These are phyloP conservation scores for Gorsachius goisagi DNA, from an alignment of 2,113 vertebrate genomes.

Conservation along the genomic window DNA sequence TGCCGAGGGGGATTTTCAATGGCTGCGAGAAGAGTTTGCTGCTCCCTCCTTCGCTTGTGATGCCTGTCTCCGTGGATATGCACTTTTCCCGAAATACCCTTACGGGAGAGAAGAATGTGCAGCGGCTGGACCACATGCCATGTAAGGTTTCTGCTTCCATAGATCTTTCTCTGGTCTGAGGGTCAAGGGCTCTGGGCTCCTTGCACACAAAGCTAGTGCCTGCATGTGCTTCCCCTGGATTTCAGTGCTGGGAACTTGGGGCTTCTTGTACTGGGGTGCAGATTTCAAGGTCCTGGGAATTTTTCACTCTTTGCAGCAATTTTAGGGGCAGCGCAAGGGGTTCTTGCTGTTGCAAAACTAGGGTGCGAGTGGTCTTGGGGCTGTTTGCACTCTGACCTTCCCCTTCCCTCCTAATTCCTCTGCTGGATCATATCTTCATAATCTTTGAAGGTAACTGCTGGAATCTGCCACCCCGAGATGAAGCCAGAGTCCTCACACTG, in stretches of 20 bases:
- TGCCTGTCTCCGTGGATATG: not conserved
- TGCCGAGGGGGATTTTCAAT: slow-evolving; percentile 2
- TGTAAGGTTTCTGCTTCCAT: slow-evolving; percentile 53
- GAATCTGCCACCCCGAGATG: not conserved
- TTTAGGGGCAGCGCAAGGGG: not conserved
- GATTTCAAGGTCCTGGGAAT: not conserved
- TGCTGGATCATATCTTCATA: not conserved
- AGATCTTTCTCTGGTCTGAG: not conserved
- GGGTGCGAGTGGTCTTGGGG: not conserved
- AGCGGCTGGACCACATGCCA: slow-evolving; percentile 41
- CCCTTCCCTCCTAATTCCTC: not conserved
- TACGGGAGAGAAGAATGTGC: slow-evolving; percentile 37
- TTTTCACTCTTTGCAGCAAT: not conserved
- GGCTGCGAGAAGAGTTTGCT: slow-evolving; percentile 43
- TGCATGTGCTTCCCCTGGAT: not conserved
- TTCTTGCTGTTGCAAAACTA: not conserved
- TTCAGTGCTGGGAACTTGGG: not conserved
- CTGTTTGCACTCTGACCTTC: not conserved
- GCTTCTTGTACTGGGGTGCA: not conserved
- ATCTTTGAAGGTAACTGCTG: not conserved
- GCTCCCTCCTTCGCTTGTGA: slow-evolving; percentile 35
- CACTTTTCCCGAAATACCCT: slow-evolving; percentile 11
- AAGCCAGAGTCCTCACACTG: not conserved
- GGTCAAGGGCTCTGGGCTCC: not conserved
- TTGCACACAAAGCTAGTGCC: not conserved